Conservation (phyloP, 2,888 invertebrate species). For the Troides aeacus region DNA sequence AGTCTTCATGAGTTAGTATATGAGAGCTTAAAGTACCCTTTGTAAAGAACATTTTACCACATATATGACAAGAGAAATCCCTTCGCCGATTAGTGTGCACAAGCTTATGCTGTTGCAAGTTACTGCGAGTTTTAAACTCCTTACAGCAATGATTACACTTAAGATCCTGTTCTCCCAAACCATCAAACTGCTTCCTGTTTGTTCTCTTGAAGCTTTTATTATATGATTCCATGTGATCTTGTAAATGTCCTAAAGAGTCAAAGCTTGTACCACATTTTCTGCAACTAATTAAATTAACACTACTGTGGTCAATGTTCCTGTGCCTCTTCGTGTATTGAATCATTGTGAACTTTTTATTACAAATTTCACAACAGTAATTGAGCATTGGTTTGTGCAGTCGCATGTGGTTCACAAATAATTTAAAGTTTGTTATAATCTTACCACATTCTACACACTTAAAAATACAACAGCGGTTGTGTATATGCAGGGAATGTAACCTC, state of each 20-base stretch:
- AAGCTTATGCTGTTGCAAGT: conserved; percentile 61
- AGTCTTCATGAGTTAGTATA: conserved; percentile 66
- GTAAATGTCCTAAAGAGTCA: conserved; percentile 52
- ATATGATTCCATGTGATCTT: conserved; percentile 60
- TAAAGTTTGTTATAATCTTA: conserved; percentile 54
- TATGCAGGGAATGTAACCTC: conserved; percentile 64
- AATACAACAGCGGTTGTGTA: conserved; percentile 59
- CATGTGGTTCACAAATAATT: conserved; percentile 60
- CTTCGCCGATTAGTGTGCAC: conserved; percentile 69
- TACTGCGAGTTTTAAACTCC: conserved; percentile 65
- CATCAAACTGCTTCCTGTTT: conserved; percentile 34
- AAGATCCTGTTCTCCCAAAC: conserved; percentile 41
- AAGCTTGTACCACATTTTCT: conserved; percentile 60
- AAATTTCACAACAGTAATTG: conserved; percentile 64
- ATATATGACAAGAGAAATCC: conserved; percentile 69
- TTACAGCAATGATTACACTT: conserved; percentile 66
- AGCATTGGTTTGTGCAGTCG: conserved; percentile 59
- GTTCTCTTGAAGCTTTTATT: conserved; percentile 45
- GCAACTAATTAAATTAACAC: conserved; percentile 47
- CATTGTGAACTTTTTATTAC: conserved; percentile 54
- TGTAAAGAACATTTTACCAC: conserved; percentile 74
- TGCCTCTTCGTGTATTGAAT: conserved; percentile 56
- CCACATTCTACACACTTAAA: conserved; percentile 68
- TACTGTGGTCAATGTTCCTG: conserved; percentile 44
- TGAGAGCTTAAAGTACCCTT: conserved; percentile 70